Evolutionary conservation across 1,140 invertebrate species (phyloP).

Genomic region (Rhopalosiphum padi): DNA sequence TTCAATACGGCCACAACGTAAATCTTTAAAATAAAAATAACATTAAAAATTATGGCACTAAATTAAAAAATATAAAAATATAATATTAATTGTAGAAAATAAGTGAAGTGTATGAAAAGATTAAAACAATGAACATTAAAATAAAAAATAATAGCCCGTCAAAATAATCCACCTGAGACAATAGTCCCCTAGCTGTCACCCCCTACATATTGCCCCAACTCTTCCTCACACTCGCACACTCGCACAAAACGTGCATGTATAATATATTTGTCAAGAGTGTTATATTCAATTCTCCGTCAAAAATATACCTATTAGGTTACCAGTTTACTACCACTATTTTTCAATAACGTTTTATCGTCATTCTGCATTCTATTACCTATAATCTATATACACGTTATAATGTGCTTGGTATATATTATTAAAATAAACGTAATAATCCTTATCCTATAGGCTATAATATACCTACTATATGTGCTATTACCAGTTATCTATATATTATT

Average conservation of each 20-base stretch:
- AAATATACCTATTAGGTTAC: background rate
- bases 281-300: background rate
- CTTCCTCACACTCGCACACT: background rate
- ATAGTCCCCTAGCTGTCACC: no score
- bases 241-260: background rate
- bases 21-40: background rate
- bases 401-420: background rate
- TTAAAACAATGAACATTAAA: background rate
- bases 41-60: background rate
- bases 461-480: background rate
- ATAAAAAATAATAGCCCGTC: background rate
- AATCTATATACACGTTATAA: background rate
- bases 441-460: background rate
- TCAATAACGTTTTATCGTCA: conserved; percentile 34
- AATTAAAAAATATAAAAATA: background rate
- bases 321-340: background rate
- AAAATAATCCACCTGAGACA: background rate
- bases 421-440: background rate
- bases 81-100: background rate
- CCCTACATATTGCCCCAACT: background rate
- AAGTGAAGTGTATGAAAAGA: background rate
- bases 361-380: background rate
- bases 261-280: background rate
- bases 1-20: background rate
- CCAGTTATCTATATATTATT: background rate